phyloP scores from a whole-genome alignment of 2,888 invertebrate species.

The Sinohyriopsis cumingii region DNA sequence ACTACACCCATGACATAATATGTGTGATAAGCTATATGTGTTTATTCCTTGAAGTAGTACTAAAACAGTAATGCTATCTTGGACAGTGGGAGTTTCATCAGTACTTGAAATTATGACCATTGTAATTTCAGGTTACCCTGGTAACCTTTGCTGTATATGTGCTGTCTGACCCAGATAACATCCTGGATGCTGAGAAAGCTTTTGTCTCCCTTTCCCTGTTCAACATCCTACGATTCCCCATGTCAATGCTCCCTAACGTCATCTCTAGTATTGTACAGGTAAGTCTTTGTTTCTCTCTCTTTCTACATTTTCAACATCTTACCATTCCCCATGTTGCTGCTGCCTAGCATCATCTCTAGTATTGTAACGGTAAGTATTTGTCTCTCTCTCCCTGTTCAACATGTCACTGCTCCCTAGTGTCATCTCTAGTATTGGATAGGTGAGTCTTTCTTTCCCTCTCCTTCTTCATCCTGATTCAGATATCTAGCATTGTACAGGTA shows the following conservation, averaged over 20 bases:
- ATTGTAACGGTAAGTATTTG: constrained; percentile 1
- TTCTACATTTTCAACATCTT: neutral
- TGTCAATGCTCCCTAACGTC: constrained; percentile 79
- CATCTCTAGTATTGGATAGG: constrained; percentile 49
- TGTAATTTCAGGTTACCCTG: constrained; percentile 79
- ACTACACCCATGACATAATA: too few relatives aligned
- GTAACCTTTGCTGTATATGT: constrained; percentile 89
- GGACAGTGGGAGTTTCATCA: too few relatives aligned
- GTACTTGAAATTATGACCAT: too few relatives aligned
- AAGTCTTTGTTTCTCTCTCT: constrained; percentile 2
- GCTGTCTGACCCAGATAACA: constrained; percentile 75
- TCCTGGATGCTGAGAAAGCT: constrained; percentile 85
- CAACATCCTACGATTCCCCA: constrained; percentile 88
- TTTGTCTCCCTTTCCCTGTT: constrained; percentile 92
- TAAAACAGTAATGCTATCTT: too few relatives aligned
- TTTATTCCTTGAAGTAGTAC: too few relatives aligned
- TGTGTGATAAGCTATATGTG: too few relatives aligned
- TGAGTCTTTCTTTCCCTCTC: constrained; percentile 10
- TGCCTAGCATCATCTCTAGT: neutral
- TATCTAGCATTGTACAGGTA: too few relatives aligned
- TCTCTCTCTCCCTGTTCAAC: constrained; percentile 85
- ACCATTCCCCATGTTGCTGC: neutral
- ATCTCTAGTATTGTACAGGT: constrained; percentile 52
- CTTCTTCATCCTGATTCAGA: too few relatives aligned
- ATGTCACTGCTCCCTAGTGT: constrained; percentile 80